Conservation (phyloP, 2,888 invertebrate genomes). For the Phyllotreta striolata region DNA sequence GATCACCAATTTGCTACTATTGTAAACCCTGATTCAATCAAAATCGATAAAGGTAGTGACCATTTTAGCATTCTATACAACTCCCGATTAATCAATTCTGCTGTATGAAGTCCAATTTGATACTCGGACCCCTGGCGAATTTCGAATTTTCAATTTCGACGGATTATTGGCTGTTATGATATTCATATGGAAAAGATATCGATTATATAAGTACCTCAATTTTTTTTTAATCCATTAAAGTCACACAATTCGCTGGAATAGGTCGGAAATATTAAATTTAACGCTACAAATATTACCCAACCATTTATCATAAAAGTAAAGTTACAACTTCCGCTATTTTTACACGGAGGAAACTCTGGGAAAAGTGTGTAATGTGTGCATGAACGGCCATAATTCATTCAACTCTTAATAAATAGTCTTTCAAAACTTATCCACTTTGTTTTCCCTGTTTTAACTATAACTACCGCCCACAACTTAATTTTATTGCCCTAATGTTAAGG, state of each 20-base stretch:
- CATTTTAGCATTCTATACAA: conserved; percentile 16
- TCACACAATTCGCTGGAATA: no score
- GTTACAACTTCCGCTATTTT: conserved; percentile 21
- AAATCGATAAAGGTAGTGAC: conserved; percentile 9
- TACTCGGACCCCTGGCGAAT: conserved; percentile 7
- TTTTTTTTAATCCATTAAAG: no score
- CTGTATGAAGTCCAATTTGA: conserved; percentile 15
- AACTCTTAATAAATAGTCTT: conserved; percentile 29
- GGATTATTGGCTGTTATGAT: background rate
- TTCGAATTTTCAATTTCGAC: background rate
- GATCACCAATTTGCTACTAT: conserved; percentile 11
- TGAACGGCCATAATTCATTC: conserved; percentile 21
- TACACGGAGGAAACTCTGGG: conserved; percentile 1
- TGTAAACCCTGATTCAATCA: conserved; percentile 13
- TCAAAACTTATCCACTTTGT: conserved; percentile 32
- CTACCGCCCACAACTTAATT: conserved; percentile 55
- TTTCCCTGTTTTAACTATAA: conserved; percentile 38
- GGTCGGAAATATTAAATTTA: no score
- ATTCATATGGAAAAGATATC: no score
- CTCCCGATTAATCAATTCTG: conserved; percentile 14
- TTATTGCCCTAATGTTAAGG: conserved; percentile 48
- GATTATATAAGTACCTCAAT: no score
- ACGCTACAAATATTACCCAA: no score
- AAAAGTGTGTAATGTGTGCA: conserved; percentile 6
- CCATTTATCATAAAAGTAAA: background rate